phyloP scores from a whole-genome alignment of 2,888 invertebrate species.

The Acrocyrtus sp. region DNA sequence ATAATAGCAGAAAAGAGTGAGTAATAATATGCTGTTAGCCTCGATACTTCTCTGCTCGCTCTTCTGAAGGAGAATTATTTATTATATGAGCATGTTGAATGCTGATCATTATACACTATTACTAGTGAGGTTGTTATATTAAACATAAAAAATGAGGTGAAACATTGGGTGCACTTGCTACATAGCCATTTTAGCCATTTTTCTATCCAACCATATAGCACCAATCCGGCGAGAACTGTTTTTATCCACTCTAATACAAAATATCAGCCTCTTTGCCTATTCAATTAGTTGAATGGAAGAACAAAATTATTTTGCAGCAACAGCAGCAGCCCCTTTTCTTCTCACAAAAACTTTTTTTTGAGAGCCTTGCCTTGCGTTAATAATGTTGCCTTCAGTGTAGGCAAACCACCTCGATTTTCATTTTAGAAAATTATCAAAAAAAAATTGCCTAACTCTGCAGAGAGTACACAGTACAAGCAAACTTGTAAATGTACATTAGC shows the following conservation, averaged over 20 bases:
- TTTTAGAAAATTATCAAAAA: constrained; percentile 31
- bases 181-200: background rate
- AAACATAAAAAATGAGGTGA: constrained; percentile 49
- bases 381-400: too few relatives aligned
- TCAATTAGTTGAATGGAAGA: too few relatives aligned
- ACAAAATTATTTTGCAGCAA: too few relatives aligned
- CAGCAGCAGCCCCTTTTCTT: too few relatives aligned
- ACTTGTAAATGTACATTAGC: too few relatives aligned
- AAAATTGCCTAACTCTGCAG: too few relatives aligned
- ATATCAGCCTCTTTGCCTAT: too few relatives aligned
- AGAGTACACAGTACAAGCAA: too few relatives aligned
- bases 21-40: constrained; percentile 45
- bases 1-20: too few relatives aligned
- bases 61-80: constrained; percentile 46
- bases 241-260: constrained; percentile 4
- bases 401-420: constrained; percentile 17
- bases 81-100: too few relatives aligned
- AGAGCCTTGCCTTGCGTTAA: constrained; percentile 7
- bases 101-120: too few relatives aligned
- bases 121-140: constrained; percentile 19
- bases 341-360: too few relatives aligned
- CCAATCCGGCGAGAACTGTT: background rate
- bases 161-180: constrained; percentile 48
- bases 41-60: constrained; percentile 43
- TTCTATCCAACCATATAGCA: background rate